Base-by-base conservation (phyloP, 2,888 invertebrate species). In the Caenorhabditis sp. region DNA sequence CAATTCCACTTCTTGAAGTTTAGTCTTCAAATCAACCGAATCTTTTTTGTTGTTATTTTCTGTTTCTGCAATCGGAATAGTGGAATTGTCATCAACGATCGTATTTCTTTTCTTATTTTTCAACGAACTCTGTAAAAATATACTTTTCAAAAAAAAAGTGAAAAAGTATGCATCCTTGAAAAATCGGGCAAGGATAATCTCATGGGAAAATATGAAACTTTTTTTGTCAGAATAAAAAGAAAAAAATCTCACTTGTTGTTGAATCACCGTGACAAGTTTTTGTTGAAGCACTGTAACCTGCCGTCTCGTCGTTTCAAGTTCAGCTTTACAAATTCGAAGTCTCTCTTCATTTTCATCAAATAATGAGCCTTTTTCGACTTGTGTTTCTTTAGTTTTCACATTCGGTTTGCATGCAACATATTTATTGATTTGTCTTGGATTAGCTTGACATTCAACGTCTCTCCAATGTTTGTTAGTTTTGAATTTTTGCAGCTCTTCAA, bases 331-430 rank as follows among this genome's bases (percentile, higher is more conserved):
- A 19, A 83, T 51, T 31, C 79, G 77, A 26, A 84, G 62, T 12
- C 81, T 57, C 31, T 83, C 83, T 24, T 81, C 82, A 31, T 62
- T 62, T 64, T 84, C 85, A 66, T 86, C 83, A 59, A 79, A 81
- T 23, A 87, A 37, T n/a, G 86, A 85, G 4, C 84, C 84, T 67
- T 83, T 81, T 26, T 81, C 83, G n/a, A 87, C 77, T n/a, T 55
- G 58, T 0, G 83, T 83, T 19, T 76, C 69, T 62, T 85, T 83
- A 59, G 76, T 66, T 62, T 82, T 82, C 12, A 76, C 73, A 53
- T 79, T 79, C 14, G 82, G 82, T 55, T 81, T 69, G 69, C 86
- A 86, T 10, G 84, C 83, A 26, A 86, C 86, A 69, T 86, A 86
- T 63, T 86, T 86, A 73, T 77, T 85, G 23, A 74, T 72, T 21